Evolutionary conservation across 64 coral and sea anemone species (phyloP).

Genomic region (Acropora tenuis): DNA sequence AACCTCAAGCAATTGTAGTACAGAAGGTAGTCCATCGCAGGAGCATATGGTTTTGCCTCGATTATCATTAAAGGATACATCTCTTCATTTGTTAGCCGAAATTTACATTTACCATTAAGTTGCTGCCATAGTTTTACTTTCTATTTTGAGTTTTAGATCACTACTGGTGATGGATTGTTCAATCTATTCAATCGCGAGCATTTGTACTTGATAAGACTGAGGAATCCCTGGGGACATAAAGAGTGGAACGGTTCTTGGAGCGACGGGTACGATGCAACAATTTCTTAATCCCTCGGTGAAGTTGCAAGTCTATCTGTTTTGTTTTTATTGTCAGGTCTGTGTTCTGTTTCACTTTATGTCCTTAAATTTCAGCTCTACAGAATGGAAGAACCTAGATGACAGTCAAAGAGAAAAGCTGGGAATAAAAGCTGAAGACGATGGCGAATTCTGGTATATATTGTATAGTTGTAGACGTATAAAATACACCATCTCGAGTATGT

Average conservation of each 20-base stretch:
- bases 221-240: slow-evolving; percentile 91
- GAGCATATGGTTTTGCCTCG: no score
- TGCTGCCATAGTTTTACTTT: not conserved
- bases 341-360: not conserved
- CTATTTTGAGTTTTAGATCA: slow-evolving; percentile 39
- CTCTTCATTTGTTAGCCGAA: no score
- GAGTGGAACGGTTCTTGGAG: slow-evolving; percentile 94
- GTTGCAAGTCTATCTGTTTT: not conserved
- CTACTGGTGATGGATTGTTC: slow-evolving; percentile 79
- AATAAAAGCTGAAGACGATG: slow-evolving; percentile 83
- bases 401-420: slow-evolving; percentile 74
- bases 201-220: slow-evolving; percentile 81
- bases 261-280: slow-evolving; percentile 64
- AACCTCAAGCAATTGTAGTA: no score
- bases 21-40: no score
- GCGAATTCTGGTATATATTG: slow-evolving; percentile 79
- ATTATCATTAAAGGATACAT: no score
- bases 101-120: no score
- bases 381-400: slow-evolving; percentile 83
- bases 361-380: slow-evolving; percentile 58
- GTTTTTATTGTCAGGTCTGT: not conserved
- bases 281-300: not conserved
- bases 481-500: not conserved
- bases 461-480: not conserved
- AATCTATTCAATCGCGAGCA: slow-evolving; percentile 82